A percentile compares a stretch with the other conserved stretches of the same genome.
These are phyloP conservation scores for Gortyna flavago DNA, from an alignment of 2,888 invertebrate genomes.

Conservation along the genomic window DNA sequence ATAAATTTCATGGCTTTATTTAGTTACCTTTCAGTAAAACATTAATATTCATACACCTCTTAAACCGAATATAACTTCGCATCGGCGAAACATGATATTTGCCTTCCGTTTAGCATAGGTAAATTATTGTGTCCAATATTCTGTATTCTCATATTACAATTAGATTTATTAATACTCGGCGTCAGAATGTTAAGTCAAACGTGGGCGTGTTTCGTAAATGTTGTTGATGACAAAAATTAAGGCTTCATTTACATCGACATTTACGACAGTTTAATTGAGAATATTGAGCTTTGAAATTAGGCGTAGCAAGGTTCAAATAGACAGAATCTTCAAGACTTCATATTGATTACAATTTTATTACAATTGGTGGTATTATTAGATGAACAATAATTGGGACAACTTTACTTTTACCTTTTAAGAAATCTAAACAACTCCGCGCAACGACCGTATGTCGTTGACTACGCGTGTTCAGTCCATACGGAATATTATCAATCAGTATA, in stretches of 20 bases:
- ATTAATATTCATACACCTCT: constrained; percentile 42
- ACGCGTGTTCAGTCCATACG: background rate
- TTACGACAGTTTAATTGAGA: constrained; percentile 10
- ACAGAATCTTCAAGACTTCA: too few relatives aligned
- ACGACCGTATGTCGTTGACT: too few relatives aligned
- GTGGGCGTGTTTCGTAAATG: constrained; percentile 11
- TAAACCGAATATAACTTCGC: constrained; percentile 18
- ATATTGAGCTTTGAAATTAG: constrained; percentile 20
- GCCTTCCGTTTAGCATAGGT: constrained; percentile 44
- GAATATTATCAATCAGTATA: background rate
- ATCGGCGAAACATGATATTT: constrained; percentile 41
- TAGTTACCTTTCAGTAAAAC: constrained; percentile 11
- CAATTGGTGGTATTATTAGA: too few relatives aligned
- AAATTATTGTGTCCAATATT: constrained; percentile 1
- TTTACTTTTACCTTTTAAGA: too few relatives aligned
- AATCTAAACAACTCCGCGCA: too few relatives aligned
- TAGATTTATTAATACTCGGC: constrained; percentile 21
- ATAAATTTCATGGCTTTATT: constrained; percentile 4
- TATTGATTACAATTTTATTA: too few relatives aligned
- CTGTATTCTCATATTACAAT: constrained; percentile 34
- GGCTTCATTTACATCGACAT: constrained; percentile 21
- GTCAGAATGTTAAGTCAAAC: background rate
- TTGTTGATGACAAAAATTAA: constrained; percentile 11
- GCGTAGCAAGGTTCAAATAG: background rate
- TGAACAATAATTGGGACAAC: too few relatives aligned